These are phyloP conservation scores for Benitochromis conjunctus DNA, from an alignment of 2,113 vertebrate genomes.

Conservation along the genomic window DNA sequence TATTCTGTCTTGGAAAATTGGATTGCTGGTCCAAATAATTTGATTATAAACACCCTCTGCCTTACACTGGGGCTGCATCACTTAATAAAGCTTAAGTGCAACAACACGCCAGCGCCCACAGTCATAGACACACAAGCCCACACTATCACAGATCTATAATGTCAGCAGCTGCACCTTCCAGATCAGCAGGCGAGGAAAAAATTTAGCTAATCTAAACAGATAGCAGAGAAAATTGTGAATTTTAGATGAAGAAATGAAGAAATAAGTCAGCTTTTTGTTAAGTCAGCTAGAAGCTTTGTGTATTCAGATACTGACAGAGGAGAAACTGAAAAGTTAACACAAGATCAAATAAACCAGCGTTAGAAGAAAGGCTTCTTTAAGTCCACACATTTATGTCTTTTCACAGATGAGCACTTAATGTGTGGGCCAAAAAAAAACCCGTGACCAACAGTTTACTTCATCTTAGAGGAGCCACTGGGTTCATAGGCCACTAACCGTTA, in stretches of 20 bases:
- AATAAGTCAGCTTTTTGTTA: neutral
- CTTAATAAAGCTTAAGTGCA: conserved; percentile 65
- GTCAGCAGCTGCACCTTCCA: neutral
- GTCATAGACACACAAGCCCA: neutral
- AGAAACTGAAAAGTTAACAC: neutral
- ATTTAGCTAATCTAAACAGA: neutral
- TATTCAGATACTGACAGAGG: neutral
- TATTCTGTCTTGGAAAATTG: conserved; percentile 55
- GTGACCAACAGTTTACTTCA: neutral
- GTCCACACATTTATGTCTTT: neutral
- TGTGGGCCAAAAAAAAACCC: neutral
- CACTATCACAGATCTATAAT: neutral
- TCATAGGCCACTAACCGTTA: neutral
- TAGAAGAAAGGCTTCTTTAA: neutral
- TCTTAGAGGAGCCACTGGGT: neutral
- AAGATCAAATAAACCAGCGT: neutral
- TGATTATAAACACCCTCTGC: conserved; percentile 54
- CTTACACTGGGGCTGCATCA: conserved; percentile 27
- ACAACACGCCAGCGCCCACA: conserved; percentile 4
- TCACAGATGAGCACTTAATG: neutral
- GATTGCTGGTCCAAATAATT: conserved; percentile 54
- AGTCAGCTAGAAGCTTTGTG: neutral
- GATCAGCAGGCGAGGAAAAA: rapidly evolving
- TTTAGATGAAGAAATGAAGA: neutral
- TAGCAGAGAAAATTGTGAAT: neutral